phyloP scores from a whole-genome alignment of 53 echinoderm and acorn worm genomes.

The Henricia sp. region DNA sequence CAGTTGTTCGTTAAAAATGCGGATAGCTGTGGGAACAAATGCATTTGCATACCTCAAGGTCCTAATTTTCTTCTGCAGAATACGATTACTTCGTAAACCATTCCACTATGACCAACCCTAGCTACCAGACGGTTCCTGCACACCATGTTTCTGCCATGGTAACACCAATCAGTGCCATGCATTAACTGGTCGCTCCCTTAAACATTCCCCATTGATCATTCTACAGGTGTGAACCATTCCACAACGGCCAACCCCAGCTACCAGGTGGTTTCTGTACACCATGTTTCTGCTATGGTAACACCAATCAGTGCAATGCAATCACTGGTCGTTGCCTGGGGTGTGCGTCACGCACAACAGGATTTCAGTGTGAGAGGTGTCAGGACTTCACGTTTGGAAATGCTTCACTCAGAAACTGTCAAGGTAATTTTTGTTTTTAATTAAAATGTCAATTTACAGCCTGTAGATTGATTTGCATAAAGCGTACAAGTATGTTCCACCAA shows the following conservation, averaged over 20 bases:
- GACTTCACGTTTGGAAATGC: constrained; percentile 83
- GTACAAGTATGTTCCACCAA: no score
- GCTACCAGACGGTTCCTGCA: constrained; percentile 77
- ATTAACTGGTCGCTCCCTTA: constrained; percentile 77
- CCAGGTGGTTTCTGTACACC: constrained; percentile 79
- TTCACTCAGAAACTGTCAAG: constrained; percentile 76
- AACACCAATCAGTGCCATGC: constrained; percentile 78
- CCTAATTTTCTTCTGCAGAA: no score
- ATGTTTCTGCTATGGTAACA: constrained; percentile 87
- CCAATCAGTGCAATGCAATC: constrained; percentile 65
- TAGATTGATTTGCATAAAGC: no score
- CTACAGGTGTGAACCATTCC: constrained; percentile 77
- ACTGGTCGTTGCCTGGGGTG: constrained; percentile 89
- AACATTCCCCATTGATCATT: neutral
- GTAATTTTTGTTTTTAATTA: constrained; percentile 40
- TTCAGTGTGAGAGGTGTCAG: constrained; percentile 88
- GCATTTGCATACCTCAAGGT: no score
- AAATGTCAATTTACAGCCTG: no score
- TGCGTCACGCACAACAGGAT: constrained; percentile 76
- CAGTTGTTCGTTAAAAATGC: no score
- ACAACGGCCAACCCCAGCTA: constrained; percentile 75
- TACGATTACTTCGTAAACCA: constrained; percentile 46
- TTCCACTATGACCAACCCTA: constrained; percentile 83
- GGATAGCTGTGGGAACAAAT: no score
- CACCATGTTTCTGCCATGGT: constrained; percentile 80